These are phyloP conservation scores for Vultur gryphus DNA, from an alignment of 2,797 vertebrate genomes.

Conservation along the genomic window DNA sequence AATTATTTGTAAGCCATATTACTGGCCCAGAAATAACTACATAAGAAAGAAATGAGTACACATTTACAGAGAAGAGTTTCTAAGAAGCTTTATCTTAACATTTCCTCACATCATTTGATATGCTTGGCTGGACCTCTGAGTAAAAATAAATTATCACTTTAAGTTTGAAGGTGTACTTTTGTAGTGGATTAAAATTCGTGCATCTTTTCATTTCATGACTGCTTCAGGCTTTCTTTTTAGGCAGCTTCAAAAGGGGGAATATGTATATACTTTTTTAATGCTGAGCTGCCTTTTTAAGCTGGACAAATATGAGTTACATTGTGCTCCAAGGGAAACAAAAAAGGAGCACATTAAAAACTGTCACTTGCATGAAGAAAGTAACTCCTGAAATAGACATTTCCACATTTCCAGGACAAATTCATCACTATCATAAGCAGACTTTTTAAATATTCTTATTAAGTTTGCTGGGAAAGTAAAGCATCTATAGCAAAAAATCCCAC, in stretches of 20 bases:
- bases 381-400: not conserved
- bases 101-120: conserved; percentile 43
- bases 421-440: not conserved
- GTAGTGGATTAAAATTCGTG: conserved; percentile 58
- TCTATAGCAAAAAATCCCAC: not conserved
- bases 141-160: conserved; percentile 47
- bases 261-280: not conserved
- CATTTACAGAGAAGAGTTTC: conserved; percentile 13
- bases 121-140: conserved; percentile 51
- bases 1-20: conserved; percentile 1
- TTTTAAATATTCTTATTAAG: not conserved
- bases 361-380: not conserved
- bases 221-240: conserved; percentile 43
- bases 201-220: conserved; percentile 31
- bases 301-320: conserved; percentile 17
- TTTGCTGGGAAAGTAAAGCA: not conserved
- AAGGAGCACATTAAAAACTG: conserved; percentile 8
- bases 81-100: conserved; percentile 34
- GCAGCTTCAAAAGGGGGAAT: not conserved
- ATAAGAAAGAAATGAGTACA: not conserved
- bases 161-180: conserved; percentile 31
- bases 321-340: conserved; percentile 40
- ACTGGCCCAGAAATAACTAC: conserved; percentile 14
- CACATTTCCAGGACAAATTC: not conserved
- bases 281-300: conserved; percentile 14